Conservation (phyloP, 2,797 vertebrate genomes). For the Botia kubotai region DNA sequence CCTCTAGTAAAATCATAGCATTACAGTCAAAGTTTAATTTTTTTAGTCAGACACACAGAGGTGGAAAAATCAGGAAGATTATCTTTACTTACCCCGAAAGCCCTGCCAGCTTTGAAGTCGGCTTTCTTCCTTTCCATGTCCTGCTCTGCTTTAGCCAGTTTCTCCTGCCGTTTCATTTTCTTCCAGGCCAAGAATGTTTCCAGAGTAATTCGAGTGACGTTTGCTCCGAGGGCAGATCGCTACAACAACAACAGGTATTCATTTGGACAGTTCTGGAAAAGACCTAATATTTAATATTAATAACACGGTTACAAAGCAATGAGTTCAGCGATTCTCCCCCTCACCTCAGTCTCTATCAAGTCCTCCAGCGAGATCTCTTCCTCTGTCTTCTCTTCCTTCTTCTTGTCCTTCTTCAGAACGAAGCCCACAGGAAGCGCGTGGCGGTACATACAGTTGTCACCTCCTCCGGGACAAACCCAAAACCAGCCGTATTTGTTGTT, state of each 20-base stretch:
- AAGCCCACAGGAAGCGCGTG: slow-evolving; percentile 95
- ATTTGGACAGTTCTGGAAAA: background rate
- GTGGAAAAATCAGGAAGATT: background rate
- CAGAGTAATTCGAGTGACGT: slow-evolving; percentile 96
- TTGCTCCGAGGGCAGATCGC: slow-evolving; percentile 89
- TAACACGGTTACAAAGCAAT: too few species aligned
- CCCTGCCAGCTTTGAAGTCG: slow-evolving; percentile 95
- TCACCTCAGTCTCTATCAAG: slow-evolving; percentile 95
- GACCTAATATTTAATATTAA: background rate
- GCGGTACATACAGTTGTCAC: slow-evolving; percentile 93
- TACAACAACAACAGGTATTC: slow-evolving; percentile 64
- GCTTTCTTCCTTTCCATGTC: slow-evolving; percentile 98
- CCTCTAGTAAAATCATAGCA: background rate
- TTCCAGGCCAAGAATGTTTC: slow-evolving; percentile 98
- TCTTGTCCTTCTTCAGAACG: slow-evolving; percentile 95
- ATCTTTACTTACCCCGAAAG: slow-evolving; percentile 83
- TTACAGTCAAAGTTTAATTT: background rate
- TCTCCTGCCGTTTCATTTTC: slow-evolving; percentile 97
- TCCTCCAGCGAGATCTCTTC: slow-evolving; percentile 96
- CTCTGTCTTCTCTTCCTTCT: slow-evolving; percentile 93
- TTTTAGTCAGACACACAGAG: background rate
- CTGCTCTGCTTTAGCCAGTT: slow-evolving; percentile 87
- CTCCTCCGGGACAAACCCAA: slow-evolving; percentile 93
- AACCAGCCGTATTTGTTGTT: slow-evolving; percentile 99
- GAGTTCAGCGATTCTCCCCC: background rate